Conservation (phyloP, 2,113 vertebrate genomes). For the Notiomystis cincta region DNA sequence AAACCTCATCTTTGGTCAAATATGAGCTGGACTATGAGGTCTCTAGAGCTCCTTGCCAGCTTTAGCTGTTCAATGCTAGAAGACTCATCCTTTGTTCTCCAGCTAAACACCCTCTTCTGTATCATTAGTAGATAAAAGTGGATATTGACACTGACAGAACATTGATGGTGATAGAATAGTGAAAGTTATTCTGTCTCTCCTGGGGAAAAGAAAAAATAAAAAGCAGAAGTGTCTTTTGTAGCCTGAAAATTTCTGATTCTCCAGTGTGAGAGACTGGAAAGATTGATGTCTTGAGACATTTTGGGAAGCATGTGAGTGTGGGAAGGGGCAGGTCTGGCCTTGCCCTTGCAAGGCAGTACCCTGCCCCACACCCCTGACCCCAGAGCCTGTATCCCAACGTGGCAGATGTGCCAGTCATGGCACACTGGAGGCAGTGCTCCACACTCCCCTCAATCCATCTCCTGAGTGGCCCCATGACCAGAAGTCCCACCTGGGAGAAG, state of each 20-base stretch:
- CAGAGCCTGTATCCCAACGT: not conserved
- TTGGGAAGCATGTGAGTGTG: not conserved
- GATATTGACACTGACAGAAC: not conserved
- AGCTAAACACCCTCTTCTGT: not conserved
- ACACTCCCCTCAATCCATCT: too few species aligned
- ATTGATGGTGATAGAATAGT: not conserved
- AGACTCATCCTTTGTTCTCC: not conserved
- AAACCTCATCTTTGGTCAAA: not conserved
- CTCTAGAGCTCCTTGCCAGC: not conserved
- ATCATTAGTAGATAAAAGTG: not conserved
- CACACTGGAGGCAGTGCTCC: not conserved
- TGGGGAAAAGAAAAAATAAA: not conserved
- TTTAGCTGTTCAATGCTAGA: not conserved
- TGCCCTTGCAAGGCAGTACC: not conserved
- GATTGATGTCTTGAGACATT: not conserved
- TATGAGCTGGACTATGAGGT: not conserved
- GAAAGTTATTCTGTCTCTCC: not conserved
- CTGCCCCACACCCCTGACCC: too few species aligned
- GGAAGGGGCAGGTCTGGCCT: not conserved
- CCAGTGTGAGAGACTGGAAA: not conserved
- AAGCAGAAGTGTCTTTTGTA: not conserved
- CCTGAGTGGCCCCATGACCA: not conserved
- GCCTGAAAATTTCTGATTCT: not conserved
- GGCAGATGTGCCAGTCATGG: fast-evolving
- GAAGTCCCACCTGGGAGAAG: not conserved